A percentile compares a stretch with the other conserved stretches of the same genome.
These are phyloP conservation scores for Hirundichthys speculiger DNA, from an alignment of 2,113 vertebrate genomes.

Conservation along the genomic window DNA sequence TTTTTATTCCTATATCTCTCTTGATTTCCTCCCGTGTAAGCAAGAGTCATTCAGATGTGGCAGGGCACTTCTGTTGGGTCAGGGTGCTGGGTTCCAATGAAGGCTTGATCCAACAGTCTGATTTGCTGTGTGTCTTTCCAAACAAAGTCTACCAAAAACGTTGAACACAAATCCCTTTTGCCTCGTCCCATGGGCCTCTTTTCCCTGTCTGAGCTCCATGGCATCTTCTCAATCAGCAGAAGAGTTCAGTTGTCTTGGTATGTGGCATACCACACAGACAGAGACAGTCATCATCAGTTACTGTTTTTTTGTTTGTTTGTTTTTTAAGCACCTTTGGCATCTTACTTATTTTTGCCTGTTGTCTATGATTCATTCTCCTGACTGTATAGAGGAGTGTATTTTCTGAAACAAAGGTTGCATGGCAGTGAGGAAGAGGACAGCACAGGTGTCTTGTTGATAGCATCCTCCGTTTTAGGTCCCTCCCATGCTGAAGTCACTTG, in stretches of 20 bases:
- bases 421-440: slow-evolving; percentile 45
- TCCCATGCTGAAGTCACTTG: slow-evolving; percentile 84
- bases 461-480: slow-evolving; percentile 65
- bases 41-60: slow-evolving; percentile 43
- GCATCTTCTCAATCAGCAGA: slow-evolving; percentile 53
- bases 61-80: slow-evolving; percentile 37
- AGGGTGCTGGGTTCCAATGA: slow-evolving; percentile 28
- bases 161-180: slow-evolving; percentile 51
- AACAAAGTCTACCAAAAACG: slow-evolving; percentile 49
- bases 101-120: slow-evolving; percentile 29
- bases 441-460: slow-evolving; percentile 44
- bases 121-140: slow-evolving; percentile 28
- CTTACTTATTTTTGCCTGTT: slow-evolving; percentile 72
- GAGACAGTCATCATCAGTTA: slow-evolving; percentile 76
- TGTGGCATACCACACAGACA: slow-evolving; percentile 68
- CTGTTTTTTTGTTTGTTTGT: slow-evolving; percentile 5
- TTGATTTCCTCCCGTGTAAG: slow-evolving; percentile 40
- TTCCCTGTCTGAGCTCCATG: slow-evolving; percentile 44
- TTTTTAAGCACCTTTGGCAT: slow-evolving; percentile 92
- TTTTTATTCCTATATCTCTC: slow-evolving; percentile 27
- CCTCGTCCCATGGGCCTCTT: slow-evolving; percentile 36
- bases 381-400: slow-evolving; percentile 60
- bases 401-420: slow-evolving; percentile 55
- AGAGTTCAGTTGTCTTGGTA: slow-evolving; percentile 51
- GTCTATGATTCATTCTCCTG: slow-evolving; percentile 52